A percentile compares a stretch with the other conserved stretches of the same genome.
Conservation (phyloP, 2,113 vertebrate species). For the Dromiciops gliroides region DNA sequence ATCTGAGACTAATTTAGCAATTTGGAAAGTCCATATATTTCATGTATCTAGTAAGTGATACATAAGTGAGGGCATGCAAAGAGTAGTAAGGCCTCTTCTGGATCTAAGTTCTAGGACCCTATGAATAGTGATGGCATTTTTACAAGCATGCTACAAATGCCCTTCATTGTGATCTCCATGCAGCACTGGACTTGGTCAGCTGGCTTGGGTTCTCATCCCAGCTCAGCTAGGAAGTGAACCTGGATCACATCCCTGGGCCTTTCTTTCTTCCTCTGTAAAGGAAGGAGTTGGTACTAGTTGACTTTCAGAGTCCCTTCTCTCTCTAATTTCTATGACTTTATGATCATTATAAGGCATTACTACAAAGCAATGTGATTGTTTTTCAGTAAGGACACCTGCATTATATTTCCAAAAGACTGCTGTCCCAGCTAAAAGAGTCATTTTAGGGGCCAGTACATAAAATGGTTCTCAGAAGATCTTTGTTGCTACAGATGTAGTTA, state of each 20-base stretch:
- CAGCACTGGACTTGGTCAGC: not conserved
- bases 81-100: not conserved
- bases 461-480: not conserved
- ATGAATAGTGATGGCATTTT: not conserved
- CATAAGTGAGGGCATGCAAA: not conserved
- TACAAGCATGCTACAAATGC: not conserved
- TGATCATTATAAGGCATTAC: not conserved
- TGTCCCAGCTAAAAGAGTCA: conserved; percentile 17
- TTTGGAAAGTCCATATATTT: not conserved
- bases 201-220: not conserved
- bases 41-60: not conserved
- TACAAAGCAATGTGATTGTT: not conserved
- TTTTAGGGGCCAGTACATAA: not conserved
- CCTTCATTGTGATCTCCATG: not conserved
- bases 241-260: not conserved
- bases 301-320: not conserved
- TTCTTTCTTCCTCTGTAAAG: not conserved
- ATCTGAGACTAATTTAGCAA: not conserved
- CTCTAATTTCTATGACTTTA: not conserved
- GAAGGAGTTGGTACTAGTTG: not conserved
- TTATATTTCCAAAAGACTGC: conserved; percentile 33
- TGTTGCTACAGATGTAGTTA: not conserved
- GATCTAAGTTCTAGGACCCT: not conserved
- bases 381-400: not conserved
- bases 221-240: not conserved